Percentiles rank a stretch among this genome's conserved stretches.
These are phyloP conservation scores for Planococcus citri DNA, from an alignment of 1,140 invertebrate genomes.

Conservation along the genomic window DNA sequence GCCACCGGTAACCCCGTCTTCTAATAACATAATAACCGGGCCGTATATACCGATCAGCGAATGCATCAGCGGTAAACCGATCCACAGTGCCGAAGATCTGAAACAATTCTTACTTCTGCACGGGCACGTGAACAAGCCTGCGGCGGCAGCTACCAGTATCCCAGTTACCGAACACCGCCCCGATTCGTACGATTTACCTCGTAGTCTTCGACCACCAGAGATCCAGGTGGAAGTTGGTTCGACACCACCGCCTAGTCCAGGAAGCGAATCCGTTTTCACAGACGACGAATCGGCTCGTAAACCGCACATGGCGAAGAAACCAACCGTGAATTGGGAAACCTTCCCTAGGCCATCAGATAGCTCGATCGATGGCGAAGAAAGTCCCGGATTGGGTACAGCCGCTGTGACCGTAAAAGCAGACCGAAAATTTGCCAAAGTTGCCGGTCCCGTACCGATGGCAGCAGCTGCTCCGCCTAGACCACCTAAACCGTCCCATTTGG, in stretches of 20 bases:
- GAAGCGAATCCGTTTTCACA: slow-evolving; percentile 43
- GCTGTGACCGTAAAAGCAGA: slow-evolving; percentile 21
- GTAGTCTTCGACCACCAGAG: slow-evolving; percentile 32
- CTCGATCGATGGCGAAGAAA: slow-evolving; percentile 38
- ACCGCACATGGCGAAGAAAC: slow-evolving; percentile 23
- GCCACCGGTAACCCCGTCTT: slow-evolving; percentile 43
- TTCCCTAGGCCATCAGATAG: slow-evolving; percentile 42
- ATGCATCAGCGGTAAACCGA: slow-evolving; percentile 69
- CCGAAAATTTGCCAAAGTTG: slow-evolving; percentile 23
- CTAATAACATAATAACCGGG: slow-evolving; percentile 47
- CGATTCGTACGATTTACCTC: slow-evolving; percentile 42
- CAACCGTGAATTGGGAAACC: slow-evolving; percentile 41
- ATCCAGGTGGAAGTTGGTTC: slow-evolving; percentile 26
- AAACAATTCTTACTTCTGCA: slow-evolving; percentile 23
- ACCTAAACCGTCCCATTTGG: slow-evolving; percentile 53
- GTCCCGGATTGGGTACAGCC: background rate
- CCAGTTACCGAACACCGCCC: background rate
- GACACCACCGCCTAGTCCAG: slow-evolving; percentile 40
- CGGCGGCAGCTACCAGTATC: background rate
- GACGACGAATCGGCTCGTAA: slow-evolving; percentile 40
- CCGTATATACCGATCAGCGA: slow-evolving; percentile 76
- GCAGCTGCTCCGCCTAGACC: slow-evolving; percentile 51
- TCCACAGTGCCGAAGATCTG: slow-evolving; percentile 28
- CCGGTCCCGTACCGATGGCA: too few relatives aligned
- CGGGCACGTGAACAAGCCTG: background rate